These are phyloP conservation scores for Sprattus sprattus DNA, from an alignment of 2,113 vertebrate species.

Conservation along the genomic window DNA sequence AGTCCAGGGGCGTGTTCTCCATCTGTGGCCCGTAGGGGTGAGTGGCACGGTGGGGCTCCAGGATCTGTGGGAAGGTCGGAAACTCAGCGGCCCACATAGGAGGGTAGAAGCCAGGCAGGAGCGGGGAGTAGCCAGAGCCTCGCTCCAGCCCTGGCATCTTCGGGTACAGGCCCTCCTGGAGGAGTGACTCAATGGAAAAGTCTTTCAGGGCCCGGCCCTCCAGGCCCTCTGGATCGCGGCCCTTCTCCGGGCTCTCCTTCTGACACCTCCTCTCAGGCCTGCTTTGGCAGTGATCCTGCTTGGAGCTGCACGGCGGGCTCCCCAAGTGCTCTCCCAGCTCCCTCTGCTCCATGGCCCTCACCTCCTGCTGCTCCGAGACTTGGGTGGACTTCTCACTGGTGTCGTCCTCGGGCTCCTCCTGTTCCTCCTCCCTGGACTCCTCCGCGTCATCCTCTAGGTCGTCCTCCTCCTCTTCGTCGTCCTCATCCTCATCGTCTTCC, in stretches of 20 bases:
- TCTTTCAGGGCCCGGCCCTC: slow-evolving; percentile 81
- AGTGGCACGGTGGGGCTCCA: slow-evolving; percentile 57
- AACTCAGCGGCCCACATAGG: slow-evolving; percentile 88
- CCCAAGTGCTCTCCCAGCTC: slow-evolving; percentile 52
- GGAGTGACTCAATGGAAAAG: slow-evolving; percentile 93
- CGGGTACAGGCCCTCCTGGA: slow-evolving; percentile 91
- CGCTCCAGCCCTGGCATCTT: slow-evolving; percentile 82
- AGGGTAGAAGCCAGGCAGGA: slow-evolving; percentile 87
- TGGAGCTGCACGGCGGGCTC: slow-evolving; percentile 80
- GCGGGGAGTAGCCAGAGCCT: slow-evolving; percentile 81
- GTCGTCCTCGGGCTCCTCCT: slow-evolving; percentile 80
- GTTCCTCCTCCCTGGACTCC: slow-evolving; percentile 75
- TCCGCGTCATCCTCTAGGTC: slow-evolving; percentile 64
- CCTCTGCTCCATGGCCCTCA: slow-evolving; percentile 41
- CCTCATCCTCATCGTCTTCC: slow-evolving; percentile 73
- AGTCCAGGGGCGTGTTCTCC: slow-evolving; percentile 82
- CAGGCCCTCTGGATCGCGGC: slow-evolving; percentile 64
- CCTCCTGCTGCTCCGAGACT: slow-evolving; percentile 68
- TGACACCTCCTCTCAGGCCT: slow-evolving; percentile 24
- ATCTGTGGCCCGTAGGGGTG: slow-evolving; percentile 70
- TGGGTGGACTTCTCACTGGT: slow-evolving; percentile 71
- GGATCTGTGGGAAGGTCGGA: slow-evolving; percentile 78
- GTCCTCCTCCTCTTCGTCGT: slow-evolving; percentile 73
- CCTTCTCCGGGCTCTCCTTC: slow-evolving; percentile 69
- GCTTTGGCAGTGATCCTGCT: slow-evolving; percentile 63